Base-by-base conservation (phyloP, 1,140 invertebrate genomes). In the Magallana gigas region DNA sequence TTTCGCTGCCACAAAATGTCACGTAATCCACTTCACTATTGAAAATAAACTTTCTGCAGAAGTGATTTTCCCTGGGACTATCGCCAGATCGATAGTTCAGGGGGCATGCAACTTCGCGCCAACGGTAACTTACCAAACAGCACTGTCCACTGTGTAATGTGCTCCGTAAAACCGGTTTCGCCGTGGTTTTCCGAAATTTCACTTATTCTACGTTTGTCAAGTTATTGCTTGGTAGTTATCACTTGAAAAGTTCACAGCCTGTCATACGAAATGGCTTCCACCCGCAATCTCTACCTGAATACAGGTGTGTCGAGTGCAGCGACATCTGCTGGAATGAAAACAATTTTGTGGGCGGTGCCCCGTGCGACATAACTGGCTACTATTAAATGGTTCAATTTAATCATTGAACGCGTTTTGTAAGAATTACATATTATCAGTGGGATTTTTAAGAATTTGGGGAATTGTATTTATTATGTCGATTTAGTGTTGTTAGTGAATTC, bases 341-440 rank as follows among this genome's bases (percentile, higher is more conserved):
- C 84, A 85, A 88, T 88, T 88, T 86, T n/a, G 87, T 88, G 87
- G 87, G 87, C 87, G 87, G 87, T 88, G 85, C 85, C 87, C 87
- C n/a, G 59, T n/a, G 57, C 57, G 57, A 59, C 57, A n/a, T 18
- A 58, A 83, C 57, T 83, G 58, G 82, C 82, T 83, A 83, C 82
- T 83, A 48, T 48, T 4, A 48, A 48, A 48, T 48, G 36, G 36
- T 48, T 58, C n/a, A 76, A 36, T 81, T 36, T 81, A 18, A 83
- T 83, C 64, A 14, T 5, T 48, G 36, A 48, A 48, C 36, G 36
- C 36, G 36, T 29, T 68, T 68, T 8, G 12, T 18, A 68, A 8
- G 7, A 11, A 14, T 18, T 29, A 68, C n/a, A 68, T 8, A 68
- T 18, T 68, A 68, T n/a, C n/a, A 11, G 64, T 18, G n/a, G 29